phyloP scores from a whole-genome alignment of 2,888 invertebrate genomes.

The Meiosimyza decipiens region DNA sequence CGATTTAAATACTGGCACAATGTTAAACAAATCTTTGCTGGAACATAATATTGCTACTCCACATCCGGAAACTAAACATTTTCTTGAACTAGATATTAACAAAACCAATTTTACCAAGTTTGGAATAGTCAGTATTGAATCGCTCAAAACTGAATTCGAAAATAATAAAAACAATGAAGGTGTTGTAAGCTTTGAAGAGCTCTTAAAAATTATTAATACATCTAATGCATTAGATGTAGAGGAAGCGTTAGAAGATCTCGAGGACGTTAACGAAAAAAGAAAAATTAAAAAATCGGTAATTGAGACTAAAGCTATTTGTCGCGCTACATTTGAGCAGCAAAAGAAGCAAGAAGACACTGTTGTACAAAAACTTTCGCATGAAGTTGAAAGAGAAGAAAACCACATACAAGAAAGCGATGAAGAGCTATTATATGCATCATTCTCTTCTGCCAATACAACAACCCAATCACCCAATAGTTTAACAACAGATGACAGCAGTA shows the following conservation, averaged over 20 bases:
- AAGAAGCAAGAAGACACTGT: not conserved
- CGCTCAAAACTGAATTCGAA: constrained; percentile 1
- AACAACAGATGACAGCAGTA: constrained; percentile 28
- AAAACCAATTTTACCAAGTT: constrained; percentile 20
- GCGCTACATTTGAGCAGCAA: constrained; percentile 16
- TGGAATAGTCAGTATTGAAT: constrained; percentile 6
- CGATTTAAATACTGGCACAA: constrained; percentile 36
- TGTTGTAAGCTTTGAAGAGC: constrained; percentile 39
- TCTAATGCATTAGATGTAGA: constrained; percentile 37
- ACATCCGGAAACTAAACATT: constrained; percentile 45
- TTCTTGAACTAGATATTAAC: constrained; percentile 44
- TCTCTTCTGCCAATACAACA: not conserved
- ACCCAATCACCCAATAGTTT: not conserved
- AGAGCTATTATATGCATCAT: not conserved
- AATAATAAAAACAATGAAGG: constrained; percentile 15
- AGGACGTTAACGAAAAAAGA: constrained; percentile 18
- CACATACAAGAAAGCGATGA: constrained; percentile 10
- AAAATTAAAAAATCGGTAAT: constrained; percentile 7
- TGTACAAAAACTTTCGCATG: not conserved
- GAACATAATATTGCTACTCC: constrained; percentile 44
- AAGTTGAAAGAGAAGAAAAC: constrained; percentile 30
- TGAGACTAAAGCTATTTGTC: constrained; percentile 27
- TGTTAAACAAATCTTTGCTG: constrained; percentile 48
- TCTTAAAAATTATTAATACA: constrained; percentile 41
- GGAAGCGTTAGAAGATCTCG: constrained; percentile 27